phyloP scores from a whole-genome alignment of 1,140 invertebrate genomes.

The Hycleus cichorii region DNA sequence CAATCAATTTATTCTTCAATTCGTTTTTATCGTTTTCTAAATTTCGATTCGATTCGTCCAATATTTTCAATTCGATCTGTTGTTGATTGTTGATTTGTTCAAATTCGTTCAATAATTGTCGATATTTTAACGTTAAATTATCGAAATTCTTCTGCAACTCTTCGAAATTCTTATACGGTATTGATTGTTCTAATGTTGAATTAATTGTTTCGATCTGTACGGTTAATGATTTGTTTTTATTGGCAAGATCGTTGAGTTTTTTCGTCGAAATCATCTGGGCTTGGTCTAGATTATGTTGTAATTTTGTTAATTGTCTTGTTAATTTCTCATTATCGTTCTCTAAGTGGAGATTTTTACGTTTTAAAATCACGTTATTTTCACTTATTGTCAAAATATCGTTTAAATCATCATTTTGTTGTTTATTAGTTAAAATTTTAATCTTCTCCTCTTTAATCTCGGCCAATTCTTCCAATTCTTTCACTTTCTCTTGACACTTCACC shows the following conservation, averaged over 20 bases:
- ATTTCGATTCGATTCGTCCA: constrained; percentile 31
- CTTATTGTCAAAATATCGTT: not conserved
- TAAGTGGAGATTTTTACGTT: constrained; percentile 11
- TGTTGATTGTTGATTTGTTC: constrained; percentile 23
- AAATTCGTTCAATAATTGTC: constrained; percentile 32
- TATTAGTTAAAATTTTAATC: constrained; percentile 12
- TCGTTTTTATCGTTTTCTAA: constrained; percentile 35
- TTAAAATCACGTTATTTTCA: constrained; percentile 6
- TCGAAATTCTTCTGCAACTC: constrained; percentile 39
- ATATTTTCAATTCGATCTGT: constrained; percentile 17
- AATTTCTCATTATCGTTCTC: constrained; percentile 27
- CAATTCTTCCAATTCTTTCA: constrained; percentile 12
- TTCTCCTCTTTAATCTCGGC: constrained; percentile 16
- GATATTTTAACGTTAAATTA: constrained; percentile 37
- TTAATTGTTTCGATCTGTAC: constrained; percentile 32
- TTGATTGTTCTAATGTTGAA: constrained; percentile 33
- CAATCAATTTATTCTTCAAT: constrained; percentile 23
- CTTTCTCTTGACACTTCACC: constrained; percentile 3
- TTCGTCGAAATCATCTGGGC: constrained; percentile 33
- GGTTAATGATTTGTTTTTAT: constrained; percentile 33
- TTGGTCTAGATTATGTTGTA: constrained; percentile 34
- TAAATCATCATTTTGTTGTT: constrained; percentile 3
- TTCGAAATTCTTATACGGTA: constrained; percentile 30
- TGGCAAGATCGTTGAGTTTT: constrained; percentile 34
- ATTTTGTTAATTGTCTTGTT: constrained; percentile 32